A percentile compares a stretch with the other conserved stretches of the same genome.
These are phyloP conservation scores for Argyrosomus japonicus DNA, from an alignment of 2,113 vertebrate genomes.

Conservation along the genomic window DNA sequence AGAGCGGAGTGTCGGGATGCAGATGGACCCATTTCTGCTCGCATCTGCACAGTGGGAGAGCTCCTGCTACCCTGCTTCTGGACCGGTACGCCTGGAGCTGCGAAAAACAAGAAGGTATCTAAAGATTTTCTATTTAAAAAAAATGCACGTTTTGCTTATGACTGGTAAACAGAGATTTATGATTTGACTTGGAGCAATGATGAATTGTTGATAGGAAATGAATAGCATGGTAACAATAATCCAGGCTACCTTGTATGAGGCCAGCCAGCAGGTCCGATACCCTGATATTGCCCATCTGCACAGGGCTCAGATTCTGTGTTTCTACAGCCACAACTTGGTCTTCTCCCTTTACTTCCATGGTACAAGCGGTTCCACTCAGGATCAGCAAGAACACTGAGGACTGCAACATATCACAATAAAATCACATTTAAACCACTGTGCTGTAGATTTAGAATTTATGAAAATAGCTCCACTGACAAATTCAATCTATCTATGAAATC, in stretches of 20 bases:
- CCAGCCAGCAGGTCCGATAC: slow-evolving; percentile 87
- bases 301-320: slow-evolving; percentile 82
- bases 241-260: slow-evolving; percentile 81
- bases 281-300: slow-evolving; percentile 88
- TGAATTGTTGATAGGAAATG: background rate
- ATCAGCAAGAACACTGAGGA: slow-evolving; percentile 90
- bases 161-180: background rate
- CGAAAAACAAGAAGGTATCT: background rate
- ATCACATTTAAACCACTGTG: background rate
- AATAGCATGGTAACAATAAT: background rate
- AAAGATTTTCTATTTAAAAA: too few species aligned
- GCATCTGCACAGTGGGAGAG: slow-evolving; percentile 81
- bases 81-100: slow-evolving; percentile 39
- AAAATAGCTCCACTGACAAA: slow-evolving; percentile 2
- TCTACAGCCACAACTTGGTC: slow-evolving; percentile 88
- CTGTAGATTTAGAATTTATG: background rate
- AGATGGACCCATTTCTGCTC: slow-evolving; percentile 86
- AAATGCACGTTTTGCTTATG: background rate
- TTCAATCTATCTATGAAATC: slow-evolving; percentile 3
- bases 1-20: slow-evolving; percentile 83
- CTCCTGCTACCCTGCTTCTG: slow-evolving; percentile 45
- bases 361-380: slow-evolving; percentile 85
- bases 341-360: slow-evolving; percentile 87
- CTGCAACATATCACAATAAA: slow-evolving; percentile 74
- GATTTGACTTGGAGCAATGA: background rate